phyloP scores from a whole-genome alignment of 2,797 vertebrate genomes.

The Rhinogobio ventralis region DNA sequence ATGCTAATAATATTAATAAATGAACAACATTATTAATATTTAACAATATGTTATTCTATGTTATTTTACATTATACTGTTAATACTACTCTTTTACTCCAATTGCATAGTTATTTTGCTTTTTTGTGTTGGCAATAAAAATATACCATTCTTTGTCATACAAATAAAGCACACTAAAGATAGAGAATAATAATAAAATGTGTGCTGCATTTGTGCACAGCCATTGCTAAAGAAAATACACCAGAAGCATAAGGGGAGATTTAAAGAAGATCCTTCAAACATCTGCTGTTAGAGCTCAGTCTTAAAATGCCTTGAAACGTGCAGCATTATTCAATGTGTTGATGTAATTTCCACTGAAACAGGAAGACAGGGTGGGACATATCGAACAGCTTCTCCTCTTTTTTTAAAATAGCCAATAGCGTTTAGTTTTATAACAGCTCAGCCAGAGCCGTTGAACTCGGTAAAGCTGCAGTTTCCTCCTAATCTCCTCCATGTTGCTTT shows the following conservation, averaged over 20 bases:
- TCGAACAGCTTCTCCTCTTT: no score
- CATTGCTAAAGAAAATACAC: slow-evolving; percentile 45
- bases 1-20: background rate
- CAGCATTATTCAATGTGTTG: no score
- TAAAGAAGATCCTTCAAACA: slow-evolving; percentile 24
- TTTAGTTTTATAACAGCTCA: no score
- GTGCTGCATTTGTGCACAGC: slow-evolving; percentile 12
- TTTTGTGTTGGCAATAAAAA: background rate
- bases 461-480: no score
- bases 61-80: background rate
- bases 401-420: no score
- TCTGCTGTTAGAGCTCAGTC: slow-evolving; percentile 29
- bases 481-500: no score
- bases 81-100: background rate
- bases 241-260: slow-evolving; percentile 36
- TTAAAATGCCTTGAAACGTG: background rate
- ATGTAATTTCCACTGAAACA: no score
- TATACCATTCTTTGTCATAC: background rate
- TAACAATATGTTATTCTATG: background rate
- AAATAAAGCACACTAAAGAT: background rate
- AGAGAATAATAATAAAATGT: background rate
- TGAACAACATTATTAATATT: background rate
- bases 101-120: background rate
- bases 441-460: no score
- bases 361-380: no score